Evolutionary conservation across 2,888 invertebrate genomes (phyloP), one percentile per base, ranked within the genome.

Genomic region (Hecatera dysodea): DNA sequence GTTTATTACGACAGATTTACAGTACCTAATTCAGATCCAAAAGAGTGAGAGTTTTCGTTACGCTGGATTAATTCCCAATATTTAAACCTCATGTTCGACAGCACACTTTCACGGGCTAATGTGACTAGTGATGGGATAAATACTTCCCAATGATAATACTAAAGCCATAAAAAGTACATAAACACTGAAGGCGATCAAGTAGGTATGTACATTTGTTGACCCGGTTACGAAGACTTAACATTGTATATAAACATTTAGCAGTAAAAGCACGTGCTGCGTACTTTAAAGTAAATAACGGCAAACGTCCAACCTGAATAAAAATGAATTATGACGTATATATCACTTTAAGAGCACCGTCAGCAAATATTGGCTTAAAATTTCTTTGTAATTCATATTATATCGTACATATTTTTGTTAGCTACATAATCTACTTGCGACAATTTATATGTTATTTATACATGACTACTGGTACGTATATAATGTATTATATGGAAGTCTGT

Each of bases 291-390:
- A 81, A 81, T 71, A 78, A 48, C 33, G 29, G 44, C 62, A 67
- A 72, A 39, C 70, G 75, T 84, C 71, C 82, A 84, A 80, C 84
- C 75, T 82, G 68, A 84, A 83, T 84, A 80, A 84, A 82, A 77
- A 76, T 76, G 27, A 81, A 48, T 61, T 81, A 84, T 82, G 63
- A 72, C 75, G 53, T 74, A 50, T 46, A 63, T 50, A 68, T 67
- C 53, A 62, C 22, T 59, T 11, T 60, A 64, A 65, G 44, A 70
- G n/a, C 27, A 53, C 27, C 44, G n/a, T 62, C 24, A 66, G 44
- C 74, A 82, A 84, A 85, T 83, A 75, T 85, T 84, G 61, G 36
- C 46, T 15, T 61, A 52, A 52, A 62, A 57, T 72, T 77, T 83
- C 70, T 79, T 74, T 74, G 76, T 79, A 77, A 57, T 72, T 69